Conservation (phyloP, 2,888 invertebrate species). For the Dolichomitus sp. region DNA sequence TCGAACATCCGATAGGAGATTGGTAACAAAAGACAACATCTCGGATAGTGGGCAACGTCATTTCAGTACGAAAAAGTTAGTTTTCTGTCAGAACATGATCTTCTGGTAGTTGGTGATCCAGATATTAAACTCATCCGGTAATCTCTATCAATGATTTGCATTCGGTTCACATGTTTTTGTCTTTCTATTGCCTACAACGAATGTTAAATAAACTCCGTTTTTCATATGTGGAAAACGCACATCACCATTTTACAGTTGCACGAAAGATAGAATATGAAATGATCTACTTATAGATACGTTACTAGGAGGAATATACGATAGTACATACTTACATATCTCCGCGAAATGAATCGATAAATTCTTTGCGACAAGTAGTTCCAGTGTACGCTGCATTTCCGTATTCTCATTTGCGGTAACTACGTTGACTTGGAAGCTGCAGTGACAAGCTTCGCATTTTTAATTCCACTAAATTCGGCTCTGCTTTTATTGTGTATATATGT, state of each 20-base stretch:
- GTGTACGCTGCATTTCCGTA: not conserved
- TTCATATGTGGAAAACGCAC: not conserved
- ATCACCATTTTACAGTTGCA: not conserved
- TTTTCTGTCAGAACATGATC: not conserved
- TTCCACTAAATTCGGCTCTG: slow-evolving; percentile 22
- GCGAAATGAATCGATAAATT: not conserved
- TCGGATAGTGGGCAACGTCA: not conserved
- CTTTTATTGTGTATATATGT: not conserved
- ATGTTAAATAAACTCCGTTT: too few relatives aligned
- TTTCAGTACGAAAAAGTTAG: slow-evolving; percentile 6
- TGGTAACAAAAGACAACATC: not conserved
- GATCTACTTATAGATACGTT: not conserved
- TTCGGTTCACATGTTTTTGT: not conserved
- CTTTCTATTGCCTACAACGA: not conserved
- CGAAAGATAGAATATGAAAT: not conserved
- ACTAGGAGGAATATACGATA: not conserved
- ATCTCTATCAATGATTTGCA: not conserved
- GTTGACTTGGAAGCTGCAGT: slow-evolving; percentile 1
- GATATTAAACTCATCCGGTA: not conserved
- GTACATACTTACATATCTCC: not conserved
- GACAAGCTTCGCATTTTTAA: slow-evolving; percentile 31
- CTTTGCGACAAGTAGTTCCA: not conserved
- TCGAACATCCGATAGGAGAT: not conserved
- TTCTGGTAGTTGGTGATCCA: not conserved
- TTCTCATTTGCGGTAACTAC: slow-evolving; percentile 26